Conservation (phyloP, 2,888 invertebrate genomes). For the Platycnemis pennipes region DNA sequence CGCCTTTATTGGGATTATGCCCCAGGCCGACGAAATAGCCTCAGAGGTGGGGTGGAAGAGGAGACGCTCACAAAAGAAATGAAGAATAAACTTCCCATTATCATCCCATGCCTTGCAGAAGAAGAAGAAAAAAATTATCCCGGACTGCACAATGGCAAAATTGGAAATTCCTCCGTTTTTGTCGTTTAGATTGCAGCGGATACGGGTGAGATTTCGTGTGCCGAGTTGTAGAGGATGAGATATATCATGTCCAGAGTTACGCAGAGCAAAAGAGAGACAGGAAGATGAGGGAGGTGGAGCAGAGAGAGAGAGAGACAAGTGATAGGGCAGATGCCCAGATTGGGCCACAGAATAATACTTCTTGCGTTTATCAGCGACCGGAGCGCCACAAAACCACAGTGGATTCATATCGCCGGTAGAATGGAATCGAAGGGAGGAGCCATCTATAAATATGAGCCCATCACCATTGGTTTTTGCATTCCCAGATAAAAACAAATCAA, state of each 20-base stretch:
- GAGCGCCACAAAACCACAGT: not conserved
- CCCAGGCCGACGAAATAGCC: not conserved
- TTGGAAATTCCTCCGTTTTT: slow-evolving; percentile 32
- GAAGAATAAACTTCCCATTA: slow-evolving; percentile 32
- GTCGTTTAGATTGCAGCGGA: slow-evolving; percentile 17
- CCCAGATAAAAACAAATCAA: not conserved
- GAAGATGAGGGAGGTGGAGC: not conserved
- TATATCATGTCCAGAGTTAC: slow-evolving; percentile 19
- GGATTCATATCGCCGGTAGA: not conserved
- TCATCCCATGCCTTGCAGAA: not conserved
- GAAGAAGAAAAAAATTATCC: not conserved
- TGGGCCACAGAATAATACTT: not conserved
- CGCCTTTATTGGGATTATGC: not conserved
- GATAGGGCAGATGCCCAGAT: not conserved
- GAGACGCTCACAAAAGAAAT: not conserved
- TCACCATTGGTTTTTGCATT: not conserved
- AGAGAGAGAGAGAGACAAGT: not conserved
- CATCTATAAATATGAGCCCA: not conserved
- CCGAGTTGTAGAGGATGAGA: not conserved
- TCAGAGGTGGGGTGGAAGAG: not conserved
- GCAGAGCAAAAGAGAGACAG: slow-evolving; percentile 5
- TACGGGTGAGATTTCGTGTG: not conserved
- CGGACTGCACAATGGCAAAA: not conserved
- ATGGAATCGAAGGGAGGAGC: not conserved
- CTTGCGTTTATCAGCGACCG: slow-evolving; percentile 3